Evolutionary conservation across 1,140 invertebrate genomes (phyloP).

Genomic region (Heliconius congener): DNA sequence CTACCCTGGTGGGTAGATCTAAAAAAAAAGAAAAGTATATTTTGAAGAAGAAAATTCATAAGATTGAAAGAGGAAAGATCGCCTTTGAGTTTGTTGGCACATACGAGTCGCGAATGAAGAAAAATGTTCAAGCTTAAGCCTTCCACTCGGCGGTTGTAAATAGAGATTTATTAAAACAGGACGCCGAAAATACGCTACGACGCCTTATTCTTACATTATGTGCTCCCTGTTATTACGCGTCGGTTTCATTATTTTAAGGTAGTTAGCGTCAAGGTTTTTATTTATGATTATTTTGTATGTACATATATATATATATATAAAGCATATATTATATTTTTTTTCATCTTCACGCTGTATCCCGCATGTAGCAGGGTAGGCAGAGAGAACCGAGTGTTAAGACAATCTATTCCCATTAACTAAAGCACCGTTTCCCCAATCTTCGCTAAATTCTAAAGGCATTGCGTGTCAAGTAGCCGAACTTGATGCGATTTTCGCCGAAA

Average conservation of each 20-base stretch:
- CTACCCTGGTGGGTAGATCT: no score
- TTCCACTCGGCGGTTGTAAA: slow-evolving; percentile 69
- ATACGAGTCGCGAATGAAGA: slow-evolving; percentile 68
- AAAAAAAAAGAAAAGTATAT: not conserved
- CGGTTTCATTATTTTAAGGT: slow-evolving; percentile 10
- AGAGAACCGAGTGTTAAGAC: no score
- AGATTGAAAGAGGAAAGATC: slow-evolving; percentile 20
- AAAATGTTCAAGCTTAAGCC: slow-evolving; percentile 76
- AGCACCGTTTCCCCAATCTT: no score
- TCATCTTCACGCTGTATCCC: no score
- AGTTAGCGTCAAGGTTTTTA: not conserved
- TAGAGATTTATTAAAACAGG: slow-evolving; percentile 77
- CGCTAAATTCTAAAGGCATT: no score
- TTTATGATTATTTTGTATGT: not conserved
- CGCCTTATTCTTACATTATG: slow-evolving; percentile 43
- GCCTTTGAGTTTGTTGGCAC: slow-evolving; percentile 60
- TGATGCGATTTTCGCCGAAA: no score
- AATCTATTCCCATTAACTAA: no score
- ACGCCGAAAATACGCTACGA: slow-evolving; percentile 56
- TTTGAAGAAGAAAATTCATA: slow-evolving; percentile 12
- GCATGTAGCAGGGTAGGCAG: no score
- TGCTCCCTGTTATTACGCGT: slow-evolving; percentile 5
- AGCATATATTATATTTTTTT: no score
- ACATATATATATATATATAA: no score
- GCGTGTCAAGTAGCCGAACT: no score